Percentiles rank a stretch among this genome's conserved stretches.
Conservation (phyloP, 2,888 invertebrate genomes). For the Synanthedon andrenaeformis region DNA sequence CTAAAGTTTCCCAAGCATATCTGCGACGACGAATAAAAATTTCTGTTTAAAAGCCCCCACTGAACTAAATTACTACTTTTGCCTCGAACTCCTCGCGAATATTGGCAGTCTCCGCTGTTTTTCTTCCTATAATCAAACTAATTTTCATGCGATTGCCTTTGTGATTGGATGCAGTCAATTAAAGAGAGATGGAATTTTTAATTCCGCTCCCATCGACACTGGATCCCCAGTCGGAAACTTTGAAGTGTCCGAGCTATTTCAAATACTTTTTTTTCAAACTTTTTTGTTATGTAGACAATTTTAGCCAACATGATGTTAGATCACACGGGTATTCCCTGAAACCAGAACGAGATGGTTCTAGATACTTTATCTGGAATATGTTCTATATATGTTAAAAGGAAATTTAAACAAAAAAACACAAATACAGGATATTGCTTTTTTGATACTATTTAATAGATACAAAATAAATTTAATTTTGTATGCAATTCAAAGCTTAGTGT, state of each 20-base stretch:
- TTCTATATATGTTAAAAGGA: no score
- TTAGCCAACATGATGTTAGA: no score
- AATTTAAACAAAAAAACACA: no score
- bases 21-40: conserved; percentile 7
- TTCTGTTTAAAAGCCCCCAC: conserved; percentile 6
- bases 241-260: neutral
- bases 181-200: conserved; percentile 9
- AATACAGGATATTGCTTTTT: no score
- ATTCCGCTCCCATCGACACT: neutral
- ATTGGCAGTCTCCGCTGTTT: conserved; percentile 10
- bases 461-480: no score
- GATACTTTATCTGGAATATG: no score
- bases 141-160: conserved; percentile 32
- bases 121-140: conserved; percentile 18
- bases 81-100: conserved; percentile 14
- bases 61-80: conserved; percentile 7
- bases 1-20: conserved; percentile 10
- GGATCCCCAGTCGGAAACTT: neutral
- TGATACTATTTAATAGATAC: no score
- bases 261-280: no score
- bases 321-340: no score
- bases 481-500: no score
- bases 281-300: no score
- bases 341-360: no score
- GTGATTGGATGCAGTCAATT: conserved; percentile 23